These are phyloP conservation scores for Sebastiscus albofasciatus DNA, from an alignment of 2,797 vertebrate species.

Conservation along the genomic window DNA sequence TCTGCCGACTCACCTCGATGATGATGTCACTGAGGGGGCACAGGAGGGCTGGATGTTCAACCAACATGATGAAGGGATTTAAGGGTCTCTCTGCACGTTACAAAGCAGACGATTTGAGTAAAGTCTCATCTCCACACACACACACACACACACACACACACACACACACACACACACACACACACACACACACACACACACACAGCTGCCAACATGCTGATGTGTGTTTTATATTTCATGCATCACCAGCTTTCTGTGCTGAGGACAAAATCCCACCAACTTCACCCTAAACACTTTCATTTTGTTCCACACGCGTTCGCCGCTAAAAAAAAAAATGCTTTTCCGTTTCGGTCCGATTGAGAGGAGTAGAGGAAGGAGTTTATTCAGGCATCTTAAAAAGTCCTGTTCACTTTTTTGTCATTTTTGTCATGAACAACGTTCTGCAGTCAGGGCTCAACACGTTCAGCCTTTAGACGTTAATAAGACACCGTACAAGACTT, in stretches of 20 bases:
- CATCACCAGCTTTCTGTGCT: background rate
- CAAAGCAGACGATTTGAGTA: background rate
- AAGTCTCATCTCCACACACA: background rate
- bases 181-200: background rate
- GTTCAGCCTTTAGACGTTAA: background rate
- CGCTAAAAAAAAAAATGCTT: background rate
- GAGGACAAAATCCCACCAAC: background rate
- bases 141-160: background rate
- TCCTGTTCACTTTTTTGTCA: background rate
- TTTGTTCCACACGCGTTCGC: background rate
- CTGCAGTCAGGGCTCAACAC: background rate
- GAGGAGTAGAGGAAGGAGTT: background rate
- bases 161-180: no score
- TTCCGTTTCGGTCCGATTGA: background rate
- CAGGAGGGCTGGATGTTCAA: background rate
- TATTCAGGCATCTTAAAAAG: background rate
- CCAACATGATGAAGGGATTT: background rate
- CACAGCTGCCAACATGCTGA: background rate
- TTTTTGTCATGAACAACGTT: background rate
- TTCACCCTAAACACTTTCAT: background rate
- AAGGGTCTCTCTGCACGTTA: background rate
- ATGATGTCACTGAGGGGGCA: background rate
- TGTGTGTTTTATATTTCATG: constrained; percentile 19
- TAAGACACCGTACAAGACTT: background rate
- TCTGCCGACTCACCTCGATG: background rate